Base-by-base conservation (phyloP, 2,797 vertebrate species). In the Chelon labrosus region DNA sequence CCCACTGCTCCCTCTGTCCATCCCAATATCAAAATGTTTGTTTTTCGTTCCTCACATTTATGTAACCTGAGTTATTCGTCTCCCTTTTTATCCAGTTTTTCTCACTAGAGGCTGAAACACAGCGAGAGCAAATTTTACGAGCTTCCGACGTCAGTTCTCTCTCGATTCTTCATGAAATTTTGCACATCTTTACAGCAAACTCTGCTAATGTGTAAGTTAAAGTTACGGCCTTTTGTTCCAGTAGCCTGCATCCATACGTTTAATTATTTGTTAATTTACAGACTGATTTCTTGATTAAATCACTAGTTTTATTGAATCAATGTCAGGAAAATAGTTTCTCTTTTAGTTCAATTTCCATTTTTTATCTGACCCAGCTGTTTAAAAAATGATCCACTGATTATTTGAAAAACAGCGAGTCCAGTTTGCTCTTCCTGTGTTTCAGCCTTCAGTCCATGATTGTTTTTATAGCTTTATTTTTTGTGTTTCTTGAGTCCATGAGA, bases 51-150 rank as follows among this genome's bases (percentile, higher is more conserved):
- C 53, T 55, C 73, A 56, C 63, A 2, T 61, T 60, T 65, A 61
- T 72, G n/a, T 76, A 72, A 89, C 92, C 90, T 92, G 91, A 92
- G 93, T 73, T 88, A 3, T 89, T 84, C 41, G 9, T 83, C 79
- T 87, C 84, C 81, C 64, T 84, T 83, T 73, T 71, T 11, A 53
- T 75, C 71, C 65, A 55, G 35, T 65, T 77, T 64, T 62, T 69
- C 25, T 52, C 7, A 53, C 50, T 59, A n/a, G 67, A 65, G 58
- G 54, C 75, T 64, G 58, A 85, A 87, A 86, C 75, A 80, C 67
- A 73, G 13, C 22, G 50, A 79, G 73, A 74, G 64, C 20, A 31
- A 73, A 66, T 41, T 7, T 27, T 17, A 38, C 10, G 38, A 62
- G 27, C 25, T 31, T 8, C 47, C 3, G 19, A 20, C 8, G n/a